These are phyloP conservation scores for Sycophaga agraensis DNA, from an alignment of 1,140 invertebrate genomes.

Conservation along the genomic window DNA sequence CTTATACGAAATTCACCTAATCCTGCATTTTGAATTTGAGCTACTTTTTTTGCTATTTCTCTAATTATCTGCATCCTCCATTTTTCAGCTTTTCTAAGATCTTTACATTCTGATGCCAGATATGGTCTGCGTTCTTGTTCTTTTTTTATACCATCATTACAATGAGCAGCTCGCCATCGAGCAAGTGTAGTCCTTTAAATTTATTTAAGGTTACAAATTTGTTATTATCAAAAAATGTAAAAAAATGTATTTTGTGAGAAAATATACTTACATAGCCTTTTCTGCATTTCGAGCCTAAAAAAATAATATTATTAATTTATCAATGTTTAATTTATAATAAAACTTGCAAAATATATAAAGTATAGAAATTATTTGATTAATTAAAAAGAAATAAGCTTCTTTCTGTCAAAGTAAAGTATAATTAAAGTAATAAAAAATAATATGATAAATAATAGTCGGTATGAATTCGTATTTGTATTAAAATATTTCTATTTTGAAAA, in stretches of 20 bases:
- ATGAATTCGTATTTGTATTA: too few species aligned
- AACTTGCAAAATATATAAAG: too few species aligned
- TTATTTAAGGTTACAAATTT: constrained; percentile 1
- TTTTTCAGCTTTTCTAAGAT: constrained; percentile 88
- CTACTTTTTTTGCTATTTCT: constrained; percentile 98
- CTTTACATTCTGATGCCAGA: constrained; percentile 89
- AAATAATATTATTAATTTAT: constrained; percentile 14
- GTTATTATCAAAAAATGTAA: constrained; percentile 2
- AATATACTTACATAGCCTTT: constrained; percentile 76
- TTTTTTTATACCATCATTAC: constrained; percentile 75
- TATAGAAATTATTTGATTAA: too few species aligned
- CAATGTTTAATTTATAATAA: background rate
- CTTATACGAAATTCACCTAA: constrained; percentile 96
- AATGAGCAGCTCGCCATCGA: constrained; percentile 91
- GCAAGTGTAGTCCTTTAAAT: constrained; percentile 88
- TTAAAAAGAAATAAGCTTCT: too few species aligned
- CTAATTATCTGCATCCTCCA: constrained; percentile 95
- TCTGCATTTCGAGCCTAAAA: constrained; percentile 78
- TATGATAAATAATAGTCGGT: too few species aligned
- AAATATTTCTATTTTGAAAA: too few species aligned
- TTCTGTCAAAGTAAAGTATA: too few species aligned
- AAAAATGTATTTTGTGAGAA: constrained; percentile 16
- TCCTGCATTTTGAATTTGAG: constrained; percentile 98
- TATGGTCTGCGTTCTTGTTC: constrained; percentile 86
- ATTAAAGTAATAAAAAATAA: too few species aligned